A percentile compares a stretch with the other conserved stretches of the same genome.
These are phyloP conservation scores for Allobates femoralis DNA, from an alignment of 2,797 vertebrate species.

Conservation along the genomic window DNA sequence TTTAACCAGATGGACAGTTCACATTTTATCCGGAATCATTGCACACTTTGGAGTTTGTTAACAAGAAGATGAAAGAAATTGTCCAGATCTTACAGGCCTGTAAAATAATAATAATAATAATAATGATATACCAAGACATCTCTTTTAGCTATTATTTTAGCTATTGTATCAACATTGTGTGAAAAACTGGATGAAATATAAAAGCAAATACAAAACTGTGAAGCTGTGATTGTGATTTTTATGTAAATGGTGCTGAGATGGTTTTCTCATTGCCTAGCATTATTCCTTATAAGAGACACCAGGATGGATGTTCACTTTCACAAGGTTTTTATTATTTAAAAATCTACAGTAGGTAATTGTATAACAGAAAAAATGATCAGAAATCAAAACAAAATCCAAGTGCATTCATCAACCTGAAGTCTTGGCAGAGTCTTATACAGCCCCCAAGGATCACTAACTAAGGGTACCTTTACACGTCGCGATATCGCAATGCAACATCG, in stretches of 20 bases:
- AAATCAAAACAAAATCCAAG: neutral
- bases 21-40: neutral
- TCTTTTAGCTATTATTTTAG: too few species aligned
- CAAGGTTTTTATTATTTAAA: neutral
- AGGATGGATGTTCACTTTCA: neutral
- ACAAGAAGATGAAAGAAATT: neutral
- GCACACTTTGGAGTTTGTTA: neutral
- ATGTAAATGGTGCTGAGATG: neutral
- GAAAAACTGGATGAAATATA: neutral
- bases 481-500: too few species aligned
- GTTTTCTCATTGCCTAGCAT: neutral
- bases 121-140: too few species aligned
- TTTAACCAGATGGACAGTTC: neutral
- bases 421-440: neutral
- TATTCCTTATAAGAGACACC: neutral
- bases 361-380: neutral
- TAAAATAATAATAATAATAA: neutral
- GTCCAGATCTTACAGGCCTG: neutral
- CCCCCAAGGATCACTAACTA: neutral
- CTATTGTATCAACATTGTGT: neutral
- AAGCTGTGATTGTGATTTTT: neutral
- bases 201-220: neutral
- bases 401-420: neutral
- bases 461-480: too few species aligned
- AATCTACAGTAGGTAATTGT: neutral